Evolutionary conservation across 2,888 invertebrate genomes (phyloP).

Genomic region (Plebejus anna): DNA sequence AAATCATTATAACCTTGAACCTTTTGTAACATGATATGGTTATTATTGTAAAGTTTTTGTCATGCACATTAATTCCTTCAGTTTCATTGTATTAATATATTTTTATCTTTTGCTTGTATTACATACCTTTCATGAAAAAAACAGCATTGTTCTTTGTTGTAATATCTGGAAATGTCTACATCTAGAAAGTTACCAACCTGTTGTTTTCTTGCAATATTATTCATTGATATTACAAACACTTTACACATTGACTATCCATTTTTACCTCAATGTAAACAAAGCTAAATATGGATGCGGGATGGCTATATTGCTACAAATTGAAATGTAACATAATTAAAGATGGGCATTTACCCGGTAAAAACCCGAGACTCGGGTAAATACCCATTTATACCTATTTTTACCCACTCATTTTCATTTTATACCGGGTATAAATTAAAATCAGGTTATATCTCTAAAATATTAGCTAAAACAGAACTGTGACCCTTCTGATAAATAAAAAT

Average conservation of each 20-base stretch:
- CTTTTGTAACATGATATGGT: slow-evolving; percentile 17
- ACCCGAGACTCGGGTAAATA: no score
- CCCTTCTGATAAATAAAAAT: no score
- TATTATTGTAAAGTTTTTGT: not conserved
- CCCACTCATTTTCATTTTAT: no score
- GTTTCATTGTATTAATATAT: not conserved
- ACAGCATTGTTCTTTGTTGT: not conserved
- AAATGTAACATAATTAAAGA: no score
- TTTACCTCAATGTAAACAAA: no score
- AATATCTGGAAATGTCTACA: not conserved
- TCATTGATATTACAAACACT: not conserved
- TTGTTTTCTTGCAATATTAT: not conserved
- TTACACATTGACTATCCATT: not conserved
- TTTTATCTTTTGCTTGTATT: not conserved
- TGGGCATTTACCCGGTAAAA: no score
- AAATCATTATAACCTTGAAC: slow-evolving; percentile 11
- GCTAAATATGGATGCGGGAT: no score
- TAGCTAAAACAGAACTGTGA: no score
- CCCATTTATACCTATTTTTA: no score
- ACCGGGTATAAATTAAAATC: no score
- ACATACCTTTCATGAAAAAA: not conserved
- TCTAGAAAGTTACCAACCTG: not conserved
- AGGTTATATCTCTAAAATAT: no score
- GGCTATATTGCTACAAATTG: no score
- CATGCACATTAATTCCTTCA: not conserved